Evolutionary conservation across 64 coral and sea anemone species (phyloP), one percentile per base, ranked within the genome.

Genomic region (Montipora efflorescens): DNA sequence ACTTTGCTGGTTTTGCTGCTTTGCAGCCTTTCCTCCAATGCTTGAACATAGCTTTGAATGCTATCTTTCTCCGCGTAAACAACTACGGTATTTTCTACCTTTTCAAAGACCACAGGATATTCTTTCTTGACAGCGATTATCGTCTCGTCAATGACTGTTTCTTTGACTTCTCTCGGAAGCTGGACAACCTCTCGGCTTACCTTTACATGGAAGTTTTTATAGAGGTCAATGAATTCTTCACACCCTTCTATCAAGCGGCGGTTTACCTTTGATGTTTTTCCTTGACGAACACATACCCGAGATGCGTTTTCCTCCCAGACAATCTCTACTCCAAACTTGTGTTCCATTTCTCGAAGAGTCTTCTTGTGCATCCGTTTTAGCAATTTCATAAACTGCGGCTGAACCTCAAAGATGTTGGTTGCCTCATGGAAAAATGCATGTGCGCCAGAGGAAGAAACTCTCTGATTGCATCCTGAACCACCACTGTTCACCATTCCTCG

Each of bases 361-460:
- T 2, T 92, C 13, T 47, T 12, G 45, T 71, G 22, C 0, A 86
- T 47, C 4, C 0, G 45, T 71, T 25, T 23, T 0, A 92, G 22
- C 14, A 92, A 10, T 7, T 83, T 71, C 90, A 92, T 92, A 12
- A 84, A n/a, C 52, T 76, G 79, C 8, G 90, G 70, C n/a, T 83
- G 49, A 14, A 92, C 68, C 7, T 67, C 90, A 53, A 92, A 84
- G 7, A 3, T 79, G 13, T 3, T 5, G 0, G 51, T 0, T 14
- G 52, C 12, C 10, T 81, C 53, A 50, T 2, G 0, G 2, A 16
- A 2, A 7, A 19, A 3, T 43, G 0, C 47, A 9, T 67, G 36
- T 4, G 6, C 43, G 1, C 25, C 5, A 12, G 0, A 16, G 23
- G 80, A 19, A 47, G 5, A 83, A 19, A 47, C 43, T 83, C 4